Evolutionary conservation across 2,797 vertebrate species (phyloP), one percentile per base, ranked within the genome.

Genomic region (Notolepis coatsorum): DNA sequence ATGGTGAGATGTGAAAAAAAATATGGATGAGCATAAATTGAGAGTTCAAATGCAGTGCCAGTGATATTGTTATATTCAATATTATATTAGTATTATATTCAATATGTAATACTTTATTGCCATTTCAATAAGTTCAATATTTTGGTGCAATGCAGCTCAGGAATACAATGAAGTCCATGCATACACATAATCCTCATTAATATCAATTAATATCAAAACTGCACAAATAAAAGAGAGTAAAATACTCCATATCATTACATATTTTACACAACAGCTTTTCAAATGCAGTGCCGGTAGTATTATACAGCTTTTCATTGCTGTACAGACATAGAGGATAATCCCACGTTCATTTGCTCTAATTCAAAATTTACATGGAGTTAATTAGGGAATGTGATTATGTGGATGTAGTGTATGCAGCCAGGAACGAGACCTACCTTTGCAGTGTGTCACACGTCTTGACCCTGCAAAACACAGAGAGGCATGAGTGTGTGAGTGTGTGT

Each of bases 391-490:
- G 25, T 57, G 4, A 50, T n/a, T 20, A 23, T 18, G 20, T 24
- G 7, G n/a, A 51, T 4, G 12, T 5, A 13, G 12, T 5, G 9
- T n/a, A 3, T 4, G 0, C 24, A 27, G 51, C 58, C 15, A 63
- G 65, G 81, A 53, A 47, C 71, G 80, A 93, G 79, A 90, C 94
- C 92, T 97, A 99, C 97, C 97, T 99, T 97, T 96, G 92, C 97
- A 98, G 90, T 97, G 96, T 0, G 94, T 97, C 93, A 98, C 97
- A 52, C 93, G 95, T 39, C 95, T 93, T 31, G 91, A 92, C 84
- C 96, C 97, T 97, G 93, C 91, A 92, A 87, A 65, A 79, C 79
- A 91, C 88, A 95, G 86, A 93, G 23, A 73, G 15, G 30, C 31
- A 49, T 4, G 91, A 93, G 90, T n/a, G 12, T 25, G 7, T 27